phyloP scores from a whole-genome alignment of 2,113 vertebrate species.

The Apodemus sylvaticus region DNA sequence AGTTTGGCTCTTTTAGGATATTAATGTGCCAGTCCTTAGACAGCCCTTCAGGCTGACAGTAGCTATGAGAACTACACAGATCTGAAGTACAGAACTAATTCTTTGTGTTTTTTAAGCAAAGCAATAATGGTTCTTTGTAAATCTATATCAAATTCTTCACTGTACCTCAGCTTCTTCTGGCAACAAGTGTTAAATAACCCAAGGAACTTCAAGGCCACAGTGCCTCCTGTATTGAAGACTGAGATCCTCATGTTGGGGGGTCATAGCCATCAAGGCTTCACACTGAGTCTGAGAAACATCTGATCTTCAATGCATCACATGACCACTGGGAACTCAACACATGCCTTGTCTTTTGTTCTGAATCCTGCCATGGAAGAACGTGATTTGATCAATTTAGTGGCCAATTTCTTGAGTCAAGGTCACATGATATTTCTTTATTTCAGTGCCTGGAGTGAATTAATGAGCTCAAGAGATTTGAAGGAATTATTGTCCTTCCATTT shows the following conservation, averaged over 20 bases:
- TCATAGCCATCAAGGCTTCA: not conserved
- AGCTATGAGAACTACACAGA: not conserved
- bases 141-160: not conserved
- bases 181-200: not conserved
- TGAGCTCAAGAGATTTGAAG: conserved; percentile 61
- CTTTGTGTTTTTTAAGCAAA: not conserved
- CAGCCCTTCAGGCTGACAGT: not conserved
- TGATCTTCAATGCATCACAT: not conserved
- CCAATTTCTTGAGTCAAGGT: conserved; percentile 67
- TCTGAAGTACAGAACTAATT: not conserved
- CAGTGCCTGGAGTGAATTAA: conserved; percentile 65
- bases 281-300: not conserved
- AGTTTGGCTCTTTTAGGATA: not conserved
- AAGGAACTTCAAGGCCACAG: not conserved
- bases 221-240: not conserved
- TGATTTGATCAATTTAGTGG: conserved; percentile 65
- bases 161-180: not conserved
- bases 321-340: not conserved
- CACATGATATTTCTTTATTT: conserved; percentile 69
- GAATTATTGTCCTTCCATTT: conserved; percentile 57
- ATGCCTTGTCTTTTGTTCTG: conserved; percentile 2
- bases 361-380: conserved; percentile 7
- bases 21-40: not conserved
- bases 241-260: not conserved
- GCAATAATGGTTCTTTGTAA: not conserved